These are phyloP conservation scores for Caenorhabditis zanzibari DNA, from an alignment of 2,888 invertebrate genomes.

Conservation along the genomic window DNA sequence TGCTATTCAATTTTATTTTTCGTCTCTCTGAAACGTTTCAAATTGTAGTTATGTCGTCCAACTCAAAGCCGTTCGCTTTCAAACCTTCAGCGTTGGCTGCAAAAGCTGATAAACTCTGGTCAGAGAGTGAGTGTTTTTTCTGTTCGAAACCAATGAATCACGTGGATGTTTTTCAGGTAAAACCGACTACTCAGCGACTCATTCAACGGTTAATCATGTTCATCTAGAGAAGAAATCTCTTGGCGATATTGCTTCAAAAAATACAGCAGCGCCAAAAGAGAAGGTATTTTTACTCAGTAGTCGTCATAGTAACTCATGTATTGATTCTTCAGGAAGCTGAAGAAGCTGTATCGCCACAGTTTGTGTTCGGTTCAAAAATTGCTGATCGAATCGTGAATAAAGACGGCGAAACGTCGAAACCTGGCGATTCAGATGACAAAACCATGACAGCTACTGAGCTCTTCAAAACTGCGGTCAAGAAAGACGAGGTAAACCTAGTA, in stretches of 20 bases:
- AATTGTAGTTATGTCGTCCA: constrained; percentile 18
- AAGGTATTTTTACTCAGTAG: constrained; percentile 11
- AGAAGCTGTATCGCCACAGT: constrained; percentile 34
- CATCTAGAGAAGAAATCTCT: constrained; percentile 69
- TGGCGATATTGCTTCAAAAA: constrained; percentile 62
- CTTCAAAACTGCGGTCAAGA: constrained; percentile 61
- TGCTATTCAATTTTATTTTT: background rate
- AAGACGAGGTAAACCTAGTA: constrained; percentile 47
- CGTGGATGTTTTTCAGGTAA: constrained; percentile 61
- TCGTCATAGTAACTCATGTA: background rate
- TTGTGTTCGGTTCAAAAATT: constrained; percentile 72
- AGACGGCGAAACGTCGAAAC: constrained; percentile 22
- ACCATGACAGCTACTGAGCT: constrained; percentile 64
- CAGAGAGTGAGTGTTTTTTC: constrained; percentile 63
- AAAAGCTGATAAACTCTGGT: constrained; percentile 72
- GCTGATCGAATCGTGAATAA: constrained; percentile 63
- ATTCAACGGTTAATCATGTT: constrained; percentile 46
- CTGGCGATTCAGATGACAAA: constrained; percentile 35
- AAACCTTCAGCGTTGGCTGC: constrained; percentile 68
- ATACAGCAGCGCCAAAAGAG: constrained; percentile 7
- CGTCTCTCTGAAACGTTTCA: too few species aligned
- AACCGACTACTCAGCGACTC: constrained; percentile 59
- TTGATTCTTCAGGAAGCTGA: constrained; percentile 25
- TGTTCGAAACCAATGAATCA: background rate
- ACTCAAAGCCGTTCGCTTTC: constrained; percentile 47